phyloP scores from a whole-genome alignment of 2,113 vertebrate species.

The Dasypus novemcinctus region DNA sequence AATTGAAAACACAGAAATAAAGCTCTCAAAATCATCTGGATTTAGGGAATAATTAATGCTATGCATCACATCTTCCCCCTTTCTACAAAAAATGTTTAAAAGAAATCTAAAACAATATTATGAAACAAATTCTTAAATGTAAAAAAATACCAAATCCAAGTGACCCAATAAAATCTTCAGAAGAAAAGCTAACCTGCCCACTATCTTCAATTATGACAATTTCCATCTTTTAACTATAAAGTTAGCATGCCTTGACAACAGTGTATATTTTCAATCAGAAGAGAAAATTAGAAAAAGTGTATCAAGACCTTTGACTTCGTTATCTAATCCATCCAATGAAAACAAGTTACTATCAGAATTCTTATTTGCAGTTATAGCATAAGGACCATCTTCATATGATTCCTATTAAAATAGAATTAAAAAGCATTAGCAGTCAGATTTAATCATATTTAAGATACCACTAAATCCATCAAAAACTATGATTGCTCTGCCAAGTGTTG shows the following conservation, averaged over 20 bases:
- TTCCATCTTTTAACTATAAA: slow-evolving; percentile 29
- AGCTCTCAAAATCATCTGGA: slow-evolving; percentile 17
- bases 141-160: slow-evolving; percentile 47
- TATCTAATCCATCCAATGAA: slow-evolving; percentile 84
- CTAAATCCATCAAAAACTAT: slow-evolving; percentile 11
- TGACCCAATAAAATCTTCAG: slow-evolving; percentile 32
- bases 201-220: slow-evolving; percentile 10
- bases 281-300: slow-evolving; percentile 67
- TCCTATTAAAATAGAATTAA: slow-evolving; percentile 83
- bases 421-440: slow-evolving; percentile 49
- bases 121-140: slow-evolving; percentile 11
- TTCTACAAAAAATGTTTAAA: slow-evolving; percentile 8
- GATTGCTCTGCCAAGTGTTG: not conserved
- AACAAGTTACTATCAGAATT: slow-evolving; percentile 85
- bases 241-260: slow-evolving; percentile 49
- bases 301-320: slow-evolving; percentile 87
- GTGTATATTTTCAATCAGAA: slow-evolving; percentile 39
- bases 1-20: slow-evolving; percentile 42
- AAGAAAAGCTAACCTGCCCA: slow-evolving; percentile 24
- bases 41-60: not conserved
- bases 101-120: not conserved
- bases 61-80: not conserved
- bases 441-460: not conserved
- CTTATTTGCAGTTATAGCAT: slow-evolving; percentile 82
- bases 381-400: slow-evolving; percentile 85